These are phyloP conservation scores for Andrena haemorrhoa DNA, from an alignment of 2,888 invertebrate genomes.

Conservation along the genomic window DNA sequence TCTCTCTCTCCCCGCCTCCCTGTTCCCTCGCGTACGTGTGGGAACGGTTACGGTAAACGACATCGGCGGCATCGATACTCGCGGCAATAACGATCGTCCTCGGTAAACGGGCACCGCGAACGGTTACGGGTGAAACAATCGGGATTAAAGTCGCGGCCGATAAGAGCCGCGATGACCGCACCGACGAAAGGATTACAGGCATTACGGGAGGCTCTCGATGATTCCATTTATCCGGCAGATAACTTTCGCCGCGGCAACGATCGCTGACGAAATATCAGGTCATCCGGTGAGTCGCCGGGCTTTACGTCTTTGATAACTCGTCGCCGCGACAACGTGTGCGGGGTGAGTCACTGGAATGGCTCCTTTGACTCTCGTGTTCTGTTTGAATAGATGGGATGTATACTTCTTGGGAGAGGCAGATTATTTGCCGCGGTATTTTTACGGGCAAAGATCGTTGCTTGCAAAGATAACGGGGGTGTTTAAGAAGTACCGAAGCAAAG, in stretches of 20 bases:
- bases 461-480: not conserved
- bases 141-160: constrained; percentile 19
- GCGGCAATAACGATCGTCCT: constrained; percentile 21
- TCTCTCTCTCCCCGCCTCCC: not conserved
- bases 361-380: no score
- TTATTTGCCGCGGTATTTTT: no score
- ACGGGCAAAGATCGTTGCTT: not conserved
- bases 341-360: no score
- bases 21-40: not conserved
- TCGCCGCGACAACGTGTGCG: not conserved
- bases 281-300: not conserved
- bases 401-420: no score
- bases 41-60: constrained; percentile 42
- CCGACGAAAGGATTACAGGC: constrained; percentile 22
- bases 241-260: constrained; percentile 6
- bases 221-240: constrained; percentile 7
- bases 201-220: not conserved
- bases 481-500: not conserved
- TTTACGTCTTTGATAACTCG: not conserved
- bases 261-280: not conserved
- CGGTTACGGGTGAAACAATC: constrained; percentile 3
- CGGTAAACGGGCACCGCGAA: constrained; percentile 20
- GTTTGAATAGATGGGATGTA: no score
- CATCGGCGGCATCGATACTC: constrained; percentile 27
- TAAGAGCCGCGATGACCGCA: constrained; percentile 21